phyloP scores from a whole-genome alignment of 2,797 vertebrate species.

The Avahi laniger region DNA sequence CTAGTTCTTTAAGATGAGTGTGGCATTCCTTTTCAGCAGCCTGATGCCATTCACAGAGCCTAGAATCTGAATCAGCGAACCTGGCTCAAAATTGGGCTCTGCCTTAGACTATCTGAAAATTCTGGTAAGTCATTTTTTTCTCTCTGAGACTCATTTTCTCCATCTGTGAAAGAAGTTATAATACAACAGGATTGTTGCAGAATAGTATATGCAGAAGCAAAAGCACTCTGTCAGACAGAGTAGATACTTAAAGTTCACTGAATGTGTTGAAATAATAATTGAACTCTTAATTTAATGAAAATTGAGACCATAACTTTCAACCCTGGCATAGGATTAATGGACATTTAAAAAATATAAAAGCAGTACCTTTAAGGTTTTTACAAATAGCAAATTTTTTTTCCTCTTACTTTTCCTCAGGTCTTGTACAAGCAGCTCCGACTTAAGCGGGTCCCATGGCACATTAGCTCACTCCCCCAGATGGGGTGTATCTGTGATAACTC shows the following conservation, averaged over 20 bases:
- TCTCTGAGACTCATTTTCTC: not conserved
- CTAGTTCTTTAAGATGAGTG: not conserved
- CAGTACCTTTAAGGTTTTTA: not conserved
- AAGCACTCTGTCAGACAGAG: not conserved
- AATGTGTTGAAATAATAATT: constrained; percentile 12
- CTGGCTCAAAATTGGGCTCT: not conserved
- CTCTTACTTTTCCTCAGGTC: not conserved
- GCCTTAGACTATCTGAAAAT: not conserved
- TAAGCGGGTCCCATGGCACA: not conserved
- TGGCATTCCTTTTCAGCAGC: not conserved
- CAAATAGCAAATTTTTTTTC: not conserved
- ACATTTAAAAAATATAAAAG: not conserved
- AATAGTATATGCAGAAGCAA: not conserved
- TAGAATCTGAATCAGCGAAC: not conserved
- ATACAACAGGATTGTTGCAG: not conserved
- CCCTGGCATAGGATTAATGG: not conserved
- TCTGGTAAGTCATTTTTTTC: not conserved
- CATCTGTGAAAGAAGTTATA: not conserved
- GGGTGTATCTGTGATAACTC: not conserved
- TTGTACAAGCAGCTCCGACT: not conserved
- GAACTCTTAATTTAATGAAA: not conserved
- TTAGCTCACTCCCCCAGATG: not conserved
- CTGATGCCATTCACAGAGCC: not conserved
- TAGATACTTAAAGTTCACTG: not conserved
- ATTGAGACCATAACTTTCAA: not conserved